These are phyloP conservation scores for Drosophila barbarae DNA, from an alignment of 2,888 invertebrate species.

Conservation along the genomic window DNA sequence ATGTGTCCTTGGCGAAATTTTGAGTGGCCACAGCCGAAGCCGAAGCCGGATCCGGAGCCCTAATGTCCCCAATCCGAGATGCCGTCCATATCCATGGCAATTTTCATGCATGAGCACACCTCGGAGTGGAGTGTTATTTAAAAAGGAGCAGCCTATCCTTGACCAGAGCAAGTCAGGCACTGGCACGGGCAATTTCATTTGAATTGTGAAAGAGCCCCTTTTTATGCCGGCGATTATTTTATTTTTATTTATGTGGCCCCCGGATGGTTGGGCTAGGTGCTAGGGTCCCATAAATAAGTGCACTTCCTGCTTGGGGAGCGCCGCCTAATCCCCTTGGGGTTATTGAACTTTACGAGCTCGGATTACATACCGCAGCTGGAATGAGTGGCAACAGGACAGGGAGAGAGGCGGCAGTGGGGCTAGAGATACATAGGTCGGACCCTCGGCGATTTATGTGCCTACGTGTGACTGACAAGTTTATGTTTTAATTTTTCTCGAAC, in stretches of 20 bases:
- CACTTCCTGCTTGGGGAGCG: constrained; percentile 51
- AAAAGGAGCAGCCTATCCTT: constrained; percentile 57
- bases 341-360: constrained; percentile 67
- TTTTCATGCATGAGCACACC: constrained; percentile 61
- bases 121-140: constrained; percentile 61
- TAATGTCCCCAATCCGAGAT: constrained; percentile 24
- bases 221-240: constrained; percentile 41
- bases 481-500: constrained; percentile 50
- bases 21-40: constrained; percentile 37
- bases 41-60: neutral
- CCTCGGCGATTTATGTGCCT: constrained; percentile 55
- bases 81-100: constrained; percentile 37
- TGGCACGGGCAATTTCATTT: constrained; percentile 71
- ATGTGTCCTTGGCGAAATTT: constrained; percentile 55
- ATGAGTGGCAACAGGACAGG: constrained; percentile 2
- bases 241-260: constrained; percentile 54
- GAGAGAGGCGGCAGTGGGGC: neutral
- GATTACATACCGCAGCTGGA: constrained; percentile 43
- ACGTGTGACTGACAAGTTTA: constrained; percentile 72
- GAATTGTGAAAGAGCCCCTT: constrained; percentile 55
- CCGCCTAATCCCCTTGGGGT: constrained; percentile 42
- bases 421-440: constrained; percentile 7
- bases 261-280: constrained; percentile 38
- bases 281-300: constrained; percentile 59
- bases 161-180: constrained; percentile 50